phyloP scores from a whole-genome alignment of 2,888 invertebrate genomes.

The Phlogophora meticulosa region DNA sequence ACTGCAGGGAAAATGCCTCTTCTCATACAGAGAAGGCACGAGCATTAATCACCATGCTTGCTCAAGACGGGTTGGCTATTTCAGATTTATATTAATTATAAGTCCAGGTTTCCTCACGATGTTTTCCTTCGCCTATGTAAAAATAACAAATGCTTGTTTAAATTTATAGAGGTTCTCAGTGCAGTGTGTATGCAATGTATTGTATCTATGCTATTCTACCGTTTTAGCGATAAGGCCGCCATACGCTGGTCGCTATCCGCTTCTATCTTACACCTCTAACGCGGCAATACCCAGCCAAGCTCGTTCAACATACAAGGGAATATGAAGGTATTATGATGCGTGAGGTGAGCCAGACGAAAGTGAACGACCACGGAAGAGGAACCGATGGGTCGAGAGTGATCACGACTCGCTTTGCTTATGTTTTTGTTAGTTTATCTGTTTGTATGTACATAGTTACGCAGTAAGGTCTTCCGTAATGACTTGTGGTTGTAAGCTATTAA shows the following conservation, averaged over 20 bases:
- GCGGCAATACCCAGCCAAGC: constrained; percentile 3
- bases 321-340: constrained; percentile 56
- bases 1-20: no score
- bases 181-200: no score
- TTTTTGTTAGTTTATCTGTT: constrained; percentile 18
- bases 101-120: no score
- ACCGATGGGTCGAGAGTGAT: constrained; percentile 58
- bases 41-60: no score
- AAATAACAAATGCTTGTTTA: no score
- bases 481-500: background rate
- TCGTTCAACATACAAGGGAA: constrained; percentile 49
- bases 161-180: no score
- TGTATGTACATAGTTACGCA: constrained; percentile 6
- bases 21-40: no score
- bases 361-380: constrained; percentile 60
- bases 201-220: no score
- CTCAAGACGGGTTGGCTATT: no score
- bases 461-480: constrained; percentile 24
- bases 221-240: no score
- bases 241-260: constrained; percentile 6
- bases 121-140: no score
- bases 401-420: constrained; percentile 42
- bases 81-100: no score
- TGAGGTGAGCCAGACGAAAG: constrained; percentile 65
- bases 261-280: constrained; percentile 6